Base-by-base conservation (phyloP, 2,797 vertebrate genomes). In the Pogonophryne albipinna region DNA sequence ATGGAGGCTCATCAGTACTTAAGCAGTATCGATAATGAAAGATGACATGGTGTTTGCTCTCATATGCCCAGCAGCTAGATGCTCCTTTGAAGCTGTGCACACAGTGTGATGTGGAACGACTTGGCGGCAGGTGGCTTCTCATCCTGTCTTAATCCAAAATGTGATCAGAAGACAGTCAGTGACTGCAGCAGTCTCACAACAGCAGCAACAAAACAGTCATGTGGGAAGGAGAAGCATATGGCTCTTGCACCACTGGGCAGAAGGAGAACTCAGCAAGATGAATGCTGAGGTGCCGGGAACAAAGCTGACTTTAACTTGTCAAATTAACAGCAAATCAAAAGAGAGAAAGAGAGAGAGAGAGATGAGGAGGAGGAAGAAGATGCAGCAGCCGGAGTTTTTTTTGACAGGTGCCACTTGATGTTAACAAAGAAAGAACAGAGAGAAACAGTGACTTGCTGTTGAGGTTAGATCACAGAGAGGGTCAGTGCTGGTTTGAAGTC, bases 221-320 rank as follows among this genome's bases (percentile, higher is more conserved):
- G 79, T 87, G 87, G 83, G 87, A 82, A 87, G 88, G 87, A 74
- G 74, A 86, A 93, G 89, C 93, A 94, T 93, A 90, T 93, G 93
- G 91, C 89, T 90, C 86, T 87, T 80, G 90, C 88, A 91, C 89
- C 90, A 74, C 80, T 84, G 91, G 92, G 91, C 91, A 90, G 91
- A 90, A 92, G 91, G 92, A 92, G 86, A 84, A 87, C 78, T 91
- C 80, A 76, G 84, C 75, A 76, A 88, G 87, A 91, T 86, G 89
- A 93, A 87, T 82, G 87, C 87, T 63, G 87, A 89, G 91, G 88
- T 90, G 84, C 79, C 80, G 81, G 89, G 87, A 91, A 93, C 91
- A 91, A 90, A 87, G 92, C 89, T 89, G 91, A 94, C 89, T 94
- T 91, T 93, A 93, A 93, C 92, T 93, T 92, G 92, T 94, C 94